Evolutionary conservation across 2,888 invertebrate genomes (phyloP).

Genomic region (Electrophaes corylata): DNA sequence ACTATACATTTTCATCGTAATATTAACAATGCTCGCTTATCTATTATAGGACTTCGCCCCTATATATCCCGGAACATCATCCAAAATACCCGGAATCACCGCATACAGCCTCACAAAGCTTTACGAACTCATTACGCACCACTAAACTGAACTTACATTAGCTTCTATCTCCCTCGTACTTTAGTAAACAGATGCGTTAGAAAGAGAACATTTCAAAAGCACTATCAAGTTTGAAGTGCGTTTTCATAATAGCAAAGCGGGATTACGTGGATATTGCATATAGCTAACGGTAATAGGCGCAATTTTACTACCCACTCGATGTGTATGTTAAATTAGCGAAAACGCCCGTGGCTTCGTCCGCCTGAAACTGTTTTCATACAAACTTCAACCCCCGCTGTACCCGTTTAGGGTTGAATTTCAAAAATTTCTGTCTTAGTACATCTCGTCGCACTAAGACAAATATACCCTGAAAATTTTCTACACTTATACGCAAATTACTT

Average conservation of each 20-base stretch:
- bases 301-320: not conserved
- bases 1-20: not conserved
- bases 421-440: too few relatives aligned
- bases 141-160: conserved; percentile 34
- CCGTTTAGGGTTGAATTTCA: too few relatives aligned
- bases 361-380: too few relatives aligned
- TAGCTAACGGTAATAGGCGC: not conserved
- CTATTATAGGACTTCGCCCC: conserved; percentile 6
- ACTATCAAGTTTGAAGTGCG: conserved; percentile 17
- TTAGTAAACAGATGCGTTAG: not conserved
- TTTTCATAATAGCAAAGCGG: not conserved
- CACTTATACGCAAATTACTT: too few relatives aligned
- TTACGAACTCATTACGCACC: conserved; percentile 35
- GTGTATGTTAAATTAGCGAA: not conserved
- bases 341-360: too few relatives aligned
- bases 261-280: not conserved
- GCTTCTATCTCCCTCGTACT: conserved; percentile 29
- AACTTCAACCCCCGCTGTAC: too few relatives aligned
- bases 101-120: conserved; percentile 22
- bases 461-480: too few relatives aligned
- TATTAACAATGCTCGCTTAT: conserved; percentile 1
- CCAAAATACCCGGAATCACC: conserved; percentile 22
- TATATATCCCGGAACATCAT: conserved; percentile 10
- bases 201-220: conserved; percentile 8
- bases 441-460: too few relatives aligned